Evolutionary conservation across 2,888 invertebrate species (phyloP), one percentile per base, ranked within the genome.

Genomic region (Stenchaetothrips biformis): DNA sequence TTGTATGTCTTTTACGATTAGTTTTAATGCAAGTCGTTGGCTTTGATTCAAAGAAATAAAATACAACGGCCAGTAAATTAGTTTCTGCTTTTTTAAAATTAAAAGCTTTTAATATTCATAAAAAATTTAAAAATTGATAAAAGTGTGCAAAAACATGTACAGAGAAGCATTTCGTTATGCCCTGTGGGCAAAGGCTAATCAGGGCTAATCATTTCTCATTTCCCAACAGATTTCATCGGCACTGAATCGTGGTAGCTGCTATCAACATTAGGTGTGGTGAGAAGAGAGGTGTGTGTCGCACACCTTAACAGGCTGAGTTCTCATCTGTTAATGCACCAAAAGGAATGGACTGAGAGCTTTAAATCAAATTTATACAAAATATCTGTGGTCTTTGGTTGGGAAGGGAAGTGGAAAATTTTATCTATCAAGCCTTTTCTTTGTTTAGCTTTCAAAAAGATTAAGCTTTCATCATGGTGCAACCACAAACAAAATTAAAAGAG

Each of bases 241-340:
- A 74, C 67, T 74, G 67, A 74, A 11, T 25, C 67, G 67, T 74
- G 67, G 67, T 74, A 74, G 67, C 67, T 11, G 67, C 67, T 25
- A 21, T 74, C 67, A 74, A 74, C 67, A 11, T 74, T 74, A 74
- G 67, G 67, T 74, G 67, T 74, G 67, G 67, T 74, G 67, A 74
- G 67, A 74, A 74, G 67, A 74, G 11, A 21, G 25, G 21, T 74
- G 25, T 74, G 11, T 74, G 67, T 74, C 21, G 18, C 59, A 74
- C 67, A 74, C 13, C 59, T 59, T 16, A 16, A 74, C 21, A 74
- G 67, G 67, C 67, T 74, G 67, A 74, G 67, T 74, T 25, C 67
- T 25, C 67, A 59, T 74, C 25, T 74, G 67, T 74, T 74, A 9
- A 25, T 74, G 67, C 67, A 74, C 67, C 21, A 4, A 25, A 11